Base-by-base conservation (phyloP, 64 coral and sea anemone genomes). In the Montipora capricornis region DNA sequence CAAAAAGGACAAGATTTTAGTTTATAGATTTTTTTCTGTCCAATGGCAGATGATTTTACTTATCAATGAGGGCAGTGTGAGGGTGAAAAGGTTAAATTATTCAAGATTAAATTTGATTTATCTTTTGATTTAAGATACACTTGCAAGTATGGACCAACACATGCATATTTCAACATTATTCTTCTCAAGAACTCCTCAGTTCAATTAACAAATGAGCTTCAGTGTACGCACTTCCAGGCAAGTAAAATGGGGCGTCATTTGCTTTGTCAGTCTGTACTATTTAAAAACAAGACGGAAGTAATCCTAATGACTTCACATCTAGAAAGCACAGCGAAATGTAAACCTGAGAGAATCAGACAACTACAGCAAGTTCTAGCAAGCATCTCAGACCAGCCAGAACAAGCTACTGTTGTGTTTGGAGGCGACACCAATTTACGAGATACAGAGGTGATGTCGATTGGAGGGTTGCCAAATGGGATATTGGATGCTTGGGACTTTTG, bases 361-460 rank as follows among this genome's bases (percentile, higher is more conserved):
- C 78, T 99, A 3, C 9, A 80, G 44, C 59, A 94, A 83, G 92
- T 89, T 15, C 78, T 96, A 1, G n/a, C 74, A 5, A 70, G 92
- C 20, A 96, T 99, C 16, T 48, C 77, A 8, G 60, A 53, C 8
- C 95, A 99, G 61, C 84, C 91, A 79, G 50, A 50, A 7, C 67
- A 89, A 7, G 68, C 75, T 22, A 96, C 90, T 16, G 66, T 96
- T 11, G 20, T 99, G 37, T 99, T 99, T 90, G 98, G 94, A 37
- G 98, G 98, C 45, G 98, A 99, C 76, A 80, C 93, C n/a, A 99
- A 99, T 67, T 87, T 99, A 14, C 92, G 98, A 45, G 95, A 99
- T 17, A 47, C 0, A 80, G 98, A 99, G 89, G 74, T 99, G 37
- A 48, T 2, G 16, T 77, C 89, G 20, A 82, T 99, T 86, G 98